A percentile compares a stretch with the other conserved stretches of the same genome.
These are phyloP conservation scores for Synanthedon tipuliformis DNA, from an alignment of 2,888 invertebrate genomes.

Conservation along the genomic window DNA sequence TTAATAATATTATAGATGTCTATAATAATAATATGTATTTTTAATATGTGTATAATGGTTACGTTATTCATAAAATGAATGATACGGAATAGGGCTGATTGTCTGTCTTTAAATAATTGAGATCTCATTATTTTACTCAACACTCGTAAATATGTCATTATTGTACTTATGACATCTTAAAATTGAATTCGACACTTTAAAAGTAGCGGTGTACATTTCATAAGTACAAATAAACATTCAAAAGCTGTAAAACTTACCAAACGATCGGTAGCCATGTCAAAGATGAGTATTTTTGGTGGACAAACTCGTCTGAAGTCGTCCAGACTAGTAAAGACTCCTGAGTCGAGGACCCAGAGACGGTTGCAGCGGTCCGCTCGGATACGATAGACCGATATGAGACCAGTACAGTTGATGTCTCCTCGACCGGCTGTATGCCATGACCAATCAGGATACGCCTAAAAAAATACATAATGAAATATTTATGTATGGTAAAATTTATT, in stretches of 20 bases:
- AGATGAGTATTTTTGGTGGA: constrained; percentile 84
- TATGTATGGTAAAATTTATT: no score
- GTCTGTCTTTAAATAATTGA: no score
- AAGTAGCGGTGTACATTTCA: no score
- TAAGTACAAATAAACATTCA: neutral
- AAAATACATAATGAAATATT: neutral
- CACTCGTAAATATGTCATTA: no score
- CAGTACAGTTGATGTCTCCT: constrained; percentile 79
- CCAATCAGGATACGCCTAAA: constrained; percentile 80
- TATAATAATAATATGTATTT: no score
- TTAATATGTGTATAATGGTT: no score
- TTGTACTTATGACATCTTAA: no score
- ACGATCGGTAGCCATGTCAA: constrained; percentile 80
- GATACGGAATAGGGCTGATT: no score
- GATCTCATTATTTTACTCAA: no score
- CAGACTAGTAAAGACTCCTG: constrained; percentile 78
- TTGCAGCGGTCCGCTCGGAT: constrained; percentile 83
- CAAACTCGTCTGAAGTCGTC: constrained; percentile 76
- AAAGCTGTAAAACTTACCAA: constrained; percentile 53
- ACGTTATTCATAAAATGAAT: no score
- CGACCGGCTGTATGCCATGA: constrained; percentile 79
- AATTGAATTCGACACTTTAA: no score
- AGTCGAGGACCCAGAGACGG: constrained; percentile 84
- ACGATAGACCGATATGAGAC: constrained; percentile 83
- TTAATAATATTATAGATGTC: no score